phyloP scores from a whole-genome alignment of 1,140 invertebrate genomes.

The Drosophila nigrodunni region DNA sequence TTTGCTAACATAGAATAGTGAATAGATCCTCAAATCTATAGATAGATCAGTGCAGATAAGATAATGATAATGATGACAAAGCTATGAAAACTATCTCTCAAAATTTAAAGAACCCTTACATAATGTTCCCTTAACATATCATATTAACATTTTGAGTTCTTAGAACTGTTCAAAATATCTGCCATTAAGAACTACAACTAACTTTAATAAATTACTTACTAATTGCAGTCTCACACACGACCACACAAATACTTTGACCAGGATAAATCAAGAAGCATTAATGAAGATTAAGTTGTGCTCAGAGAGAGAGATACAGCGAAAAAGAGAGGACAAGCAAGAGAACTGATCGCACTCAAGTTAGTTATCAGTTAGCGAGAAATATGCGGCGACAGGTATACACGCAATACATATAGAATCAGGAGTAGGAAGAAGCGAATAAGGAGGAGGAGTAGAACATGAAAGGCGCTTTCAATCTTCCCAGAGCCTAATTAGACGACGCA shows the following conservation, averaged over 20 bases:
- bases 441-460: conserved; percentile 41
- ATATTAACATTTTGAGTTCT: conserved; percentile 16
- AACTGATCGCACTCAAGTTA: conserved; percentile 10
- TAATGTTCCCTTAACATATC: background rate
- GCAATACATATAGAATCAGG: conserved; percentile 10
- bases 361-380: conserved; percentile 55
- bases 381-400: conserved; percentile 59
- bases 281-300: conserved; percentile 63
- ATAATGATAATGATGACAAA: conserved; percentile 2
- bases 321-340: conserved; percentile 3
- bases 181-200: conserved; percentile 49
- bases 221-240: conserved; percentile 40
- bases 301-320: background rate
- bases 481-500: conserved; percentile 64
- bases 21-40: background rate
- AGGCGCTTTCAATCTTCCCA: conserved; percentile 42
- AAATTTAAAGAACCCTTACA: background rate
- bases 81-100: too few species aligned
- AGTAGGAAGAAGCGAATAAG: conserved; percentile 22
- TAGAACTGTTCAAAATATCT: background rate
- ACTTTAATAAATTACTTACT: conserved; percentile 62
- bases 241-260: conserved; percentile 52
- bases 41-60: background rate
- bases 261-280: conserved; percentile 37
- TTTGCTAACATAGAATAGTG: too few species aligned